Evolutionary conservation across 2,888 invertebrate species (phyloP), one percentile per base, ranked within the genome.

Genomic region (Seira musarum): DNA sequence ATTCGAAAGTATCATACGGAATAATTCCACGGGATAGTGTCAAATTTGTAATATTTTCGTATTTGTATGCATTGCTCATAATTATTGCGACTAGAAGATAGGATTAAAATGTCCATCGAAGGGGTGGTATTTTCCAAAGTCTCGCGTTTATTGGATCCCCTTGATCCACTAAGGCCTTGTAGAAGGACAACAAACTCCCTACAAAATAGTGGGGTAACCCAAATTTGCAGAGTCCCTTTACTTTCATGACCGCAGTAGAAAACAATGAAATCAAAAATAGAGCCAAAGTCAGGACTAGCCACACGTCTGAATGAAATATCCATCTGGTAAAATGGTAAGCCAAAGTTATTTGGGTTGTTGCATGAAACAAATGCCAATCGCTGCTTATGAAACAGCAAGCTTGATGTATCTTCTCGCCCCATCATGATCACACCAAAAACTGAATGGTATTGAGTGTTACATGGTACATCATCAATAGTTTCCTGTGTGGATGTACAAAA

Each of bases 51-150:
- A n/a, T n/a, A n/a, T n/a, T n/a, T n/a, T n/a, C n/a, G n/a, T n/a
- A n/a, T n/a, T n/a, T 75, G 35, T 68, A 75, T 13, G 19, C 68
- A n/a, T 21, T 68, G 19, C 68, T 75, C 15, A 75, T 13, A 5
- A 64, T 61, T 8, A 71, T 8, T 57, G 69, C 60, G 19, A 35
- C 61, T 21, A 60, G 49, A 15, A 61, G 40, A 71, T 19, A 71
- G 3, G 35, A 40, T n/a, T n/a, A n/a, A 22, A 6, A 25, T 19
- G 17, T 25, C 24, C 24, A 2, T 49, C 6, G 10, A 3, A 69
- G 8, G 46, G 21, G 17, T 24, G 15, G 17, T 6, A 6, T 64
- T 8, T 61, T 60, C 70, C 70, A 70, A 0, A 70, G 30, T 6
- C 6, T 21, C 19, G 21, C 15, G 8, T 10, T 21, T 1, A 70